phyloP scores from a whole-genome alignment of 1,140 invertebrate species.

The Trichomalopsis sarcophagae region DNA sequence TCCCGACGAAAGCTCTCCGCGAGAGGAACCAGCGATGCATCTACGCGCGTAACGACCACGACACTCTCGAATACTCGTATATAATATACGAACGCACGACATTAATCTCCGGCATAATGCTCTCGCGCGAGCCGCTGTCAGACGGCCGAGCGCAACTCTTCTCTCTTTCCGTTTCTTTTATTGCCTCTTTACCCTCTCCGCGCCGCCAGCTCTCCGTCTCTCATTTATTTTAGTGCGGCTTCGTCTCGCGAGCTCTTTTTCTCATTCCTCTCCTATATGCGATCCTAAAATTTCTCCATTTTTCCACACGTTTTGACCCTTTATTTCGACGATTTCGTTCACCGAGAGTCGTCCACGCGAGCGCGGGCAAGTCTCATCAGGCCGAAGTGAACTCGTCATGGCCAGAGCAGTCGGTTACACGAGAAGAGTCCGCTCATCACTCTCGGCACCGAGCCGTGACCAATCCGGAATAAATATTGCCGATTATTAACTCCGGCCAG shows the following conservation, averaged over 20 bases:
- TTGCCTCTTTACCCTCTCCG: constrained; percentile 39
- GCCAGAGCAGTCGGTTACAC: constrained; percentile 44
- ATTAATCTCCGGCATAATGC: constrained; percentile 70
- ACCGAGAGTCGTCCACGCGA: no score
- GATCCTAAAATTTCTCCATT: no score
- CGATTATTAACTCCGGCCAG: constrained; percentile 71
- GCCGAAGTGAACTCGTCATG: constrained; percentile 61
- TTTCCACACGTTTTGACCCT: no score
- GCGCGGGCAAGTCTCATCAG: neutral
- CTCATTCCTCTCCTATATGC: neutral
- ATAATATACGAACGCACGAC: constrained; percentile 57
- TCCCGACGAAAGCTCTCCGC: constrained; percentile 56
- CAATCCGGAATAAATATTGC: constrained; percentile 74
- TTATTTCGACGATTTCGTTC: neutral
- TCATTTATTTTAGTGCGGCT: constrained; percentile 32
- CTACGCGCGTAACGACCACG: constrained; percentile 56
- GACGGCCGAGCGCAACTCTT: constrained; percentile 16
- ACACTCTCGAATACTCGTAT: constrained; percentile 23
- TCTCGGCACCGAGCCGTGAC: constrained; percentile 71
- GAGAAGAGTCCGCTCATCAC: constrained; percentile 64
- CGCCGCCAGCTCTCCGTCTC: neutral
- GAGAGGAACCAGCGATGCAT: constrained; percentile 43
- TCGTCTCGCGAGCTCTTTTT: neutral
- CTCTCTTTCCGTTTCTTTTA: constrained; percentile 44
- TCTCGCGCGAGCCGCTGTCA: constrained; percentile 53